phyloP scores from a whole-genome alignment of 2,888 invertebrate genomes.

The Oscheius onirici region DNA sequence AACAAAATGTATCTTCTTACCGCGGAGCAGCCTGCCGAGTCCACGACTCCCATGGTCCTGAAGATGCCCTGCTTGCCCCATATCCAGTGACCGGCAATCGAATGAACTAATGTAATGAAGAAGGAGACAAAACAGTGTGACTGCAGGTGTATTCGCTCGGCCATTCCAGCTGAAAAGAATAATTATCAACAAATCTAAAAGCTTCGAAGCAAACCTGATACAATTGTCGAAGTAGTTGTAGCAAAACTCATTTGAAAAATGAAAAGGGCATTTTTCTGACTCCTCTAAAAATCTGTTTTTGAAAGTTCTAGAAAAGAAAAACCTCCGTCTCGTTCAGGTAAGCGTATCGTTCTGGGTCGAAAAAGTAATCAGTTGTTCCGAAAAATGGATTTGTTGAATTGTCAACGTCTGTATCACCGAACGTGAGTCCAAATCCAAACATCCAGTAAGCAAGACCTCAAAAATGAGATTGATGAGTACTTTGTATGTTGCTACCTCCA shows the following conservation, averaged over 20 bases:
- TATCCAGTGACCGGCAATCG: conserved; percentile 66
- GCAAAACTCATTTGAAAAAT: conserved; percentile 68
- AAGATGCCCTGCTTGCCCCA: conserved; percentile 61
- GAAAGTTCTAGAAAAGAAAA: background rate
- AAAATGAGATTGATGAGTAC: background rate
- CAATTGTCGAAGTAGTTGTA: conserved; percentile 66
- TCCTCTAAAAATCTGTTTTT: too few species aligned
- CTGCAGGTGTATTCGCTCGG: conserved; percentile 65
- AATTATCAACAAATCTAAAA: background rate
- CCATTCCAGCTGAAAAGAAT: conserved; percentile 63
- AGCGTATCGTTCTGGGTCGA: conserved; percentile 56
- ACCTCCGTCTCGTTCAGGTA: background rate
- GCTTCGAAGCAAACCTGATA: conserved; percentile 50
- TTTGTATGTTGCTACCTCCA: background rate
- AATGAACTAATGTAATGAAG: conserved; percentile 57
- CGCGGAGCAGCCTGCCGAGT: conserved; percentile 66
- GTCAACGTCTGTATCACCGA: conserved; percentile 76
- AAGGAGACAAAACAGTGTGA: conserved; percentile 63
- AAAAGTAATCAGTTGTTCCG: conserved; percentile 63
- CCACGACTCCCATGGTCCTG: conserved; percentile 60
- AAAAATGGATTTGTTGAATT: conserved; percentile 33
- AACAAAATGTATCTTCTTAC: conserved; percentile 31
- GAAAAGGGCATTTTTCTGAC: conserved; percentile 48
- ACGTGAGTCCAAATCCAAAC: conserved; percentile 90
- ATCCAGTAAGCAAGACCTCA: conserved; percentile 91